Conservation (phyloP, 2,113 vertebrate species). For the Pheucticus melanocephalus region DNA sequence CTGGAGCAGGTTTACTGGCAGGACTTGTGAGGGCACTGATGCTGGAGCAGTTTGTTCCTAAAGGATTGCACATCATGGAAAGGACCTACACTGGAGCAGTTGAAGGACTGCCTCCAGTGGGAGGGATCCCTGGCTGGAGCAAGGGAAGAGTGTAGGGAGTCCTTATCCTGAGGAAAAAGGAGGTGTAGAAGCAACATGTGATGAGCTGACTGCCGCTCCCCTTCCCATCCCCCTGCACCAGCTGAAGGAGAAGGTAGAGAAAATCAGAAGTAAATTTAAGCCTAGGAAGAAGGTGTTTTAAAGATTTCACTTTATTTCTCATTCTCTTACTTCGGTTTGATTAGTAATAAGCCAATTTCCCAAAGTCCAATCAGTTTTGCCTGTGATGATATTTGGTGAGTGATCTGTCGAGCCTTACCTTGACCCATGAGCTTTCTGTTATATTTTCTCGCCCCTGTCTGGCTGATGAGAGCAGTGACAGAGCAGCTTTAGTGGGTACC, state of each 20-base stretch:
- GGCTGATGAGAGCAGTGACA: not conserved
- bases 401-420: not conserved
- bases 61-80: not conserved
- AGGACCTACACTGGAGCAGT: not conserved
- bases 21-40: not conserved
- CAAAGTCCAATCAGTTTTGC: not conserved
- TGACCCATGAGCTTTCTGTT: not conserved
- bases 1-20: not conserved
- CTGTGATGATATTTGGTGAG: not conserved
- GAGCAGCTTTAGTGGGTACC: not conserved
- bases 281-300: not conserved
- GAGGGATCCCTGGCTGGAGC: not conserved
- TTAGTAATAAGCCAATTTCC: not conserved
- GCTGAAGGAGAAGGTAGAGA: not conserved
- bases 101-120: not conserved
- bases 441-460: not conserved
- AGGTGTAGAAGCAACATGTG: not conserved
- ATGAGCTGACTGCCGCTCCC: not conserved
- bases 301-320: not conserved
- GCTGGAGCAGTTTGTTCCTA: not conserved
- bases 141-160: too few species aligned
- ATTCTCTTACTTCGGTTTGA: not conserved
- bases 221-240: not conserved
- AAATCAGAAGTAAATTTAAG: not conserved
- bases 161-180: not conserved